Percentiles rank a stretch among this genome's conserved stretches.
Conservation (phyloP, 2,888 invertebrate species). For the Tanypteryx hageni region DNA sequence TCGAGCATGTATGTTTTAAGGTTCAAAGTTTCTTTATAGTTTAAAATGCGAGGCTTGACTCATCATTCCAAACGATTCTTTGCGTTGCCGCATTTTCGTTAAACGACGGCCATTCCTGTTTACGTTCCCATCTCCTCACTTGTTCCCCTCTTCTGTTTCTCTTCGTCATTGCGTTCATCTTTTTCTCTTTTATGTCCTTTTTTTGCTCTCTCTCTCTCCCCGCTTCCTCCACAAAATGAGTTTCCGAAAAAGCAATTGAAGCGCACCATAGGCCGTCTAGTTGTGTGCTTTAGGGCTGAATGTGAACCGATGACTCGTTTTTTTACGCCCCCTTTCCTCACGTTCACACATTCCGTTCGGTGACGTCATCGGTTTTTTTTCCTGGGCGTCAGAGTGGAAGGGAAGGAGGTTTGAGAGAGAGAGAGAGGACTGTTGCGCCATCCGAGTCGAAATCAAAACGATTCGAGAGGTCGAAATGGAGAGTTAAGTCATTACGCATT, state of each 20-base stretch:
- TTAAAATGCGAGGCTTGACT: too few species aligned
- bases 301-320: not conserved
- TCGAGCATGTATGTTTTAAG: too few species aligned
- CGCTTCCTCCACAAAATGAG: not conserved
- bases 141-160: not conserved
- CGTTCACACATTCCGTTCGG: not conserved
- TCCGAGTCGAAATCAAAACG: conserved; percentile 11
- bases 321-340: not conserved
- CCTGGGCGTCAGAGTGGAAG: not conserved
- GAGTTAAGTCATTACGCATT: not conserved
- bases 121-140: not conserved
- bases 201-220: not conserved
- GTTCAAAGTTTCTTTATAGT: too few species aligned
- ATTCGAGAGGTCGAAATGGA: not conserved
- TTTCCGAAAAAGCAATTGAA: not conserved
- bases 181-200: not conserved
- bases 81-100: too few species aligned
- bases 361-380: conserved; percentile 3
- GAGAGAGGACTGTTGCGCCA: not conserved
- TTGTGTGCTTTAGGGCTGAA: not conserved
- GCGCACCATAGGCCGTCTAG: not conserved
- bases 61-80: too few species aligned
- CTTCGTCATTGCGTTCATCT: not conserved
- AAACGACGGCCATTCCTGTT: too few species aligned
- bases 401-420: not conserved